Evolutionary conservation across 2,888 invertebrate genomes (phyloP), one percentile per base, ranked within the genome.

Genomic region (Agrotis puta): DNA sequence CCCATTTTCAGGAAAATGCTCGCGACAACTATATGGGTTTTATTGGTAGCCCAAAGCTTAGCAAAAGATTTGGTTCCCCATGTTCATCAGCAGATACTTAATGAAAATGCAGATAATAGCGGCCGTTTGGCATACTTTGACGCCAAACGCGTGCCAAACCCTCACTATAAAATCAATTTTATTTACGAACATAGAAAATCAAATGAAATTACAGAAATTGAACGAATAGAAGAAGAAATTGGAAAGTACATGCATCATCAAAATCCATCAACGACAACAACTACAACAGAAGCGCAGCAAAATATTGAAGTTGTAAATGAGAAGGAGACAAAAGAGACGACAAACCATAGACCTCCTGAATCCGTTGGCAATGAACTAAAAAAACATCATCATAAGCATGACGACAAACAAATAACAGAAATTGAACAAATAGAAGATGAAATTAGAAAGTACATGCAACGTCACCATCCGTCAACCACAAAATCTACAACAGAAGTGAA

Each of bases 341-440:
- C 13, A 24, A 63, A 43, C 20, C 22, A 53, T 9, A 18, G 24
- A 7, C 1, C 24, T n/a, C 9, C 18, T 18, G 13, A 51, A 62
- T 39, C 39, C 39, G 45, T 39, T 2, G 22, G 22, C 13, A n/a
- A 9, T 1, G 11, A 22, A 20, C n/a, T 13, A 43, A 58, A 48
- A 22, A n/a, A 16, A 3, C 22, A 48, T 39, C 39, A 39, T 39
- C 39, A 39, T 9, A 39, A 56, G 5, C 14, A 72, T 22, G 20
- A 27, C n/a, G n/a, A 53, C 0, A 33, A 59, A 20, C 48, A 66
- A 67, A 43, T 24, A 48, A 16, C 39, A 39, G 39, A 39, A 64
- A 72, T 91, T 6, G 90, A 92, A 74, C 78, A 85, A 62, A 88
- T 89, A 81, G 88, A 91, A 53, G 91, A 91, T 77, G 85, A 88